phyloP scores from a whole-genome alignment of 1,140 invertebrate species.

The Pissodes strobi region DNA sequence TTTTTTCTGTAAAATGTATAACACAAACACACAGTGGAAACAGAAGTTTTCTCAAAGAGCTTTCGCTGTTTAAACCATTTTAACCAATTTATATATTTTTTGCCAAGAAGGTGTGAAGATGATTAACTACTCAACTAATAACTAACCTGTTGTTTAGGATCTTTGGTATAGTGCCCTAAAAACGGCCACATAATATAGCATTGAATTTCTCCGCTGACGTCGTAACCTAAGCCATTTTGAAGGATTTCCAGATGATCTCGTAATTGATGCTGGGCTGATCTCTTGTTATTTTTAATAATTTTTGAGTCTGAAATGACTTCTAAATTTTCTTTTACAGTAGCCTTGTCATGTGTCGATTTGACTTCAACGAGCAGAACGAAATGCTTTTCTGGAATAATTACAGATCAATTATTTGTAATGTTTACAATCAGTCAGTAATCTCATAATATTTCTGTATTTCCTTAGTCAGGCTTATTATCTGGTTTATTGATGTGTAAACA shows the following conservation, averaged over 20 bases:
- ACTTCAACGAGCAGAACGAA: conserved; percentile 51
- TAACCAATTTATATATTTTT: too few relatives aligned
- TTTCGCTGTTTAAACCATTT: too few relatives aligned
- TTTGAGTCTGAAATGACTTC: conserved; percentile 47
- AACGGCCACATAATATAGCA: conserved; percentile 54
- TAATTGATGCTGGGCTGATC: conserved; percentile 54
- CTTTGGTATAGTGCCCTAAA: conserved; percentile 42
- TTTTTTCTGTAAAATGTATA: too few relatives aligned
- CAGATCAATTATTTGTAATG: too few relatives aligned
- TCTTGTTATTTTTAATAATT: conserved; percentile 54
- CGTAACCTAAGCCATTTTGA: conserved; percentile 23
- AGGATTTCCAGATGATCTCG: conserved; percentile 53
- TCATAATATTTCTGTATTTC: too few relatives aligned
- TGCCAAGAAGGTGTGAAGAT: neutral
- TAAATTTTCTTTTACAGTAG: conserved; percentile 33
- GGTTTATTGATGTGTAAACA: too few relatives aligned
- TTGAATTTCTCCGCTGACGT: conserved; percentile 30
- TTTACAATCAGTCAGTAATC: too few relatives aligned
- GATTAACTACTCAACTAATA: neutral
- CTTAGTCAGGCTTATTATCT: too few relatives aligned
- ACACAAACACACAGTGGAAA: too few relatives aligned
- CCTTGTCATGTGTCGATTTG: conserved; percentile 52
- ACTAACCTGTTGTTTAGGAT: conserved; percentile 45
- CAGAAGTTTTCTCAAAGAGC: too few relatives aligned
- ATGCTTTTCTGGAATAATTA: conserved; percentile 44